Percentiles rank a stretch among this genome's conserved stretches.
Conservation (phyloP, 2,113 vertebrate species). For the Phalacrocorax pelagicus region DNA sequence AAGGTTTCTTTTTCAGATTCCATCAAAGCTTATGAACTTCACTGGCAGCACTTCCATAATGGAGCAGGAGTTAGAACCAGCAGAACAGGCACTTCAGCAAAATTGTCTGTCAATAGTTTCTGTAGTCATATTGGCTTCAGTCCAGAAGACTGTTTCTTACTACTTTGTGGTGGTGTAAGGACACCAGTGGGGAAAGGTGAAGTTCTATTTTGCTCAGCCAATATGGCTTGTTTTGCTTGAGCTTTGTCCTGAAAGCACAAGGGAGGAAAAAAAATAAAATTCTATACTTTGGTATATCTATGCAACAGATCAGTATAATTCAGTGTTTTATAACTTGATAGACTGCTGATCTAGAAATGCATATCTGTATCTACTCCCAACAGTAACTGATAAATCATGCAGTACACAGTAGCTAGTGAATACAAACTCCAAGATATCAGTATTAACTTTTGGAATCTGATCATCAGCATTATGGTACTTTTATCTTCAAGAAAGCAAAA, state of each 20-base stretch:
- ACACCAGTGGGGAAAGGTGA: slow-evolving; percentile 85
- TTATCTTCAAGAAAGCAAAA: neutral
- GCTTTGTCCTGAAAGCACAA: slow-evolving; percentile 82
- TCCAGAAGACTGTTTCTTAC: slow-evolving; percentile 77
- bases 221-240: slow-evolving; percentile 80
- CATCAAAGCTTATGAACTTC: slow-evolving; percentile 49
- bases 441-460: neutral
- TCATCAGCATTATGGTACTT: neutral
- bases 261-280: neutral
- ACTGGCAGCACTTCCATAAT: slow-evolving; percentile 32
- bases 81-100: slow-evolving; percentile 59
- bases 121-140: slow-evolving; percentile 42
- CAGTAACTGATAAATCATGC: neutral
- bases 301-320: neutral
- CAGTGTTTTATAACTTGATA: neutral
- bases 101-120: slow-evolving; percentile 6
- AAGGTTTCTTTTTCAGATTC: slow-evolving; percentile 37
- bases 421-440: neutral
- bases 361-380: neutral
- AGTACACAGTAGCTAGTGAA: neutral
- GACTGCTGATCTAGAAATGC: neutral
- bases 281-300: neutral
- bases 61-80: slow-evolving; percentile 20
- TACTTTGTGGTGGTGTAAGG: slow-evolving; percentile 92
- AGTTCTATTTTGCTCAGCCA: slow-evolving; percentile 77